Evolutionary conservation across 2,113 vertebrate genomes (phyloP), one percentile per base, ranked within the genome.

Genomic region (Heptranchias perlo): DNA sequence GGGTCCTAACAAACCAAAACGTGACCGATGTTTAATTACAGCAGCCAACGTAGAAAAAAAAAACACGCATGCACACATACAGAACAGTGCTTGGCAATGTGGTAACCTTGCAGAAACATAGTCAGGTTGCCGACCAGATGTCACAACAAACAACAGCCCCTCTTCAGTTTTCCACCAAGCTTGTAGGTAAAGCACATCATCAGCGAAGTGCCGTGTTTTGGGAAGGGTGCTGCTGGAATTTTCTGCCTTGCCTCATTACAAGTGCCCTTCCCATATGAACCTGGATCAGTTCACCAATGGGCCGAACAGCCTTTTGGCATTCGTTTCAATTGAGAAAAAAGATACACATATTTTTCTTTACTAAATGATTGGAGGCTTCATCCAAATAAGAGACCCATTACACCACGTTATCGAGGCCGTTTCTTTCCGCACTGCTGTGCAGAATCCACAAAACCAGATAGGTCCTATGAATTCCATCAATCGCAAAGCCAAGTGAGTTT

Each of bases 1-100:
- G n/a, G 94, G 65, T 73, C 64, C 94, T 95, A 35, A 16, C 64
- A 95, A 95, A 95, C 64, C 64, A 69, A 69, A 95, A 69, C 13
- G 28, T 31, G 47, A 21, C 39, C 5, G 5, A 69, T 35, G 47
- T 5, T 69, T 58, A 73, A 69, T 49, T 67, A 67, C 44, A 67
- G n/a, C n/a, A n/a, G n/a, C n/a, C n/a, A n/a, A n/a, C n/a, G n/a
- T n/a, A n/a, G n/a, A n/a, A n/a, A 93, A 91, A 91, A 64, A 2
- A 39, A 62, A n/a, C 16, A 62, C 16, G 16, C 14, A 16, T 21
- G 89, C 61, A 21, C 35, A 62, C 18, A 13, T 49, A 87, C 25
- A 31, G 28, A 58, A 54, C 52, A 89, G 86, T 89, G 25, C 25
- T 89, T 58, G 49, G 49, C 25, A 28, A 52, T 35, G 3, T 52